These are phyloP conservation scores for Nomada ruficornis DNA, from an alignment of 2,888 invertebrate species.

Conservation along the genomic window DNA sequence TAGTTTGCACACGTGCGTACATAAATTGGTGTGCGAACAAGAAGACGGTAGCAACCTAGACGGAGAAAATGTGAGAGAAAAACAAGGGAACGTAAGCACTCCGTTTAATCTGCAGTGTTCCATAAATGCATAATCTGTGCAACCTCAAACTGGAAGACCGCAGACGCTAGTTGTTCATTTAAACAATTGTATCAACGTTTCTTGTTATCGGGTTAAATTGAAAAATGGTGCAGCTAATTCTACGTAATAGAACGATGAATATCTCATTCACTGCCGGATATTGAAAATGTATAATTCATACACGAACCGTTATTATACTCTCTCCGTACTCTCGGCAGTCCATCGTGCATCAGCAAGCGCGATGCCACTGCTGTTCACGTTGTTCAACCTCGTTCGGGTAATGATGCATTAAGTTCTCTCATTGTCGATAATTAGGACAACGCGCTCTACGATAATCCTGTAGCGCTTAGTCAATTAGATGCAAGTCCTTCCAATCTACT, in stretches of 20 bases:
- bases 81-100: constrained; percentile 64
- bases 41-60: constrained; percentile 28
- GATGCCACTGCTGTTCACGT: constrained; percentile 21
- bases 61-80: constrained; percentile 21
- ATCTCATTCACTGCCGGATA: constrained; percentile 2
- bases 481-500: not conserved
- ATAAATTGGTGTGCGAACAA: constrained; percentile 30
- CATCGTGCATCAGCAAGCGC: not conserved
- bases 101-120: constrained; percentile 77
- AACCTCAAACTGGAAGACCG: constrained; percentile 40
- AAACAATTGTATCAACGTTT: not conserved
- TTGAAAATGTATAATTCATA: constrained; percentile 25
- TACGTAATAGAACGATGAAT: not conserved
- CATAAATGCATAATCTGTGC: constrained; percentile 78
- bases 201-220: not conserved
- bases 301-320: constrained; percentile 32
- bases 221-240: not conserved
- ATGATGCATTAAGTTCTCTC: constrained; percentile 45
- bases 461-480: constrained; percentile 7
- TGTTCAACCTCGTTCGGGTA: constrained; percentile 25
- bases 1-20: constrained; percentile 42
- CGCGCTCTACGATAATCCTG: constrained; percentile 22
- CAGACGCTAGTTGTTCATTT: constrained; percentile 19
- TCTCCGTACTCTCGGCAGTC: constrained; percentile 9
- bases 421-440: constrained; percentile 44